Evolutionary conservation across 2,888 invertebrate genomes (phyloP).

Genomic region (Phalangium opilio): DNA sequence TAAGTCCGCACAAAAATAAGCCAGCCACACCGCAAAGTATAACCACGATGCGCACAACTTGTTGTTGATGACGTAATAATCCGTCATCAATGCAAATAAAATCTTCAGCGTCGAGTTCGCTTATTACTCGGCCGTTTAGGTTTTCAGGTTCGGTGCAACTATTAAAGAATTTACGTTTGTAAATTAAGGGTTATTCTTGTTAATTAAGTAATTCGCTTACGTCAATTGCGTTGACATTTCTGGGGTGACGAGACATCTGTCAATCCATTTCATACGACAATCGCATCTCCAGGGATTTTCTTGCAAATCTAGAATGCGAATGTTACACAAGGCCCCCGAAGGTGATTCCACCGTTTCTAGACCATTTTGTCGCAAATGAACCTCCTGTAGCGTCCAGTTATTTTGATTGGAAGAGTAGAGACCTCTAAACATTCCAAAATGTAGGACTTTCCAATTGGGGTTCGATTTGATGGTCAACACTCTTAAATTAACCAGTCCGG

Average conservation of each 20-base stretch:
- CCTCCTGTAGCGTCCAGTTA: conserved; percentile 2
- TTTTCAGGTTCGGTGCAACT: background rate
- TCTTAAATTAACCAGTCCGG: conserved; percentile 7
- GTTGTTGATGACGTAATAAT: conserved; percentile 3
- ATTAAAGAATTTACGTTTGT: no score
- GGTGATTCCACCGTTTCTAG: conserved; percentile 1
- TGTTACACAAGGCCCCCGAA: conserved; percentile 6
- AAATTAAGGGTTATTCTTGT: background rate
- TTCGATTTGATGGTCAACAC: background rate
- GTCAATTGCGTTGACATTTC: conserved; percentile 11
- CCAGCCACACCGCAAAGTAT: conserved; percentile 5
- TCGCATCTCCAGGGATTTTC: conserved; percentile 20
- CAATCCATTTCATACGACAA: conserved; percentile 18
- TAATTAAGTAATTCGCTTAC: conserved; percentile 3
- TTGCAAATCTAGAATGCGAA: conserved; percentile 15
- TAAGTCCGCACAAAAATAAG: conserved; percentile 6
- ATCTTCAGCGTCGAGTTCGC: background rate
- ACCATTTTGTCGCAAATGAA: conserved; percentile 9
- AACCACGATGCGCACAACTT: conserved; percentile 7
- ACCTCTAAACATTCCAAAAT: no score
- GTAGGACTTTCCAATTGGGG: no score
- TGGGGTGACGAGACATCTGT: conserved; percentile 8
- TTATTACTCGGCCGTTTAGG: background rate
- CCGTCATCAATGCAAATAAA: background rate
- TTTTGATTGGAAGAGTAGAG: no score